Evolutionary conservation across 2,113 vertebrate species (phyloP).

Genomic region (Columbina picui): DNA sequence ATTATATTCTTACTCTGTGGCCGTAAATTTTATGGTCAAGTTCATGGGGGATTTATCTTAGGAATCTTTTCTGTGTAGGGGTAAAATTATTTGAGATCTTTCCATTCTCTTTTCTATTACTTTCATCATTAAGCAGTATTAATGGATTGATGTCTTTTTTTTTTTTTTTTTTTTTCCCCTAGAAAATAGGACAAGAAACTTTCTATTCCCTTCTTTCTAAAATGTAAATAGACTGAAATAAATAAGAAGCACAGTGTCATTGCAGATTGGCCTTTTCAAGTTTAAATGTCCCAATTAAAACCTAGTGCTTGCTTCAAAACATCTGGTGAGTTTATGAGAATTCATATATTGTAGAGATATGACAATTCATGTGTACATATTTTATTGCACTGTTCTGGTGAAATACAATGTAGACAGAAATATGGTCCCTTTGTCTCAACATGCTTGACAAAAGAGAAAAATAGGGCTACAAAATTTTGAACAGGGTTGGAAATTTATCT

Average conservation of each 20-base stretch:
- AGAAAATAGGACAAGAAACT: not conserved
- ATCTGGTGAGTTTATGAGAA: conserved; percentile 51
- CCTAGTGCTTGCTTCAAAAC: conserved; percentile 18
- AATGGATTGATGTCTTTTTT: not conserved
- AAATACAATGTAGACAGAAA: conserved; percentile 50
- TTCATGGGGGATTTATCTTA: not conserved
- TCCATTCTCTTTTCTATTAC: not conserved
- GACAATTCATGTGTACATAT: not conserved
- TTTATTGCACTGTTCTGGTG: conserved; percentile 36
- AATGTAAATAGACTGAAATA: conserved; percentile 13
- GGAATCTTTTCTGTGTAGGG: not conserved
- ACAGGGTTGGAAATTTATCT: conserved; percentile 19
- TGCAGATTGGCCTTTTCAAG: conserved; percentile 11
- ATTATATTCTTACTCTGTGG: not conserved
- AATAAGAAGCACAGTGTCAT: not conserved
- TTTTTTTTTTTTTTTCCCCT: fast-evolving
- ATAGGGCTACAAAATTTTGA: conserved; percentile 11
- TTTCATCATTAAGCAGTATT: not conserved
- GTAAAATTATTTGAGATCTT: not conserved
- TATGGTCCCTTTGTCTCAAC: conserved; percentile 5
- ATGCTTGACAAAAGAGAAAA: conserved; percentile 35
- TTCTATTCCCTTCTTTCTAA: not conserved
- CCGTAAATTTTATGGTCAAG: not conserved
- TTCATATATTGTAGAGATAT: conserved; percentile 37
- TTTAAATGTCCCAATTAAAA: conserved; percentile 54